Percentiles rank a stretch among this genome's conserved stretches.
These are phyloP conservation scores for Myotis myotis DNA, from an alignment of 2,797 vertebrate genomes.

Conservation along the genomic window DNA sequence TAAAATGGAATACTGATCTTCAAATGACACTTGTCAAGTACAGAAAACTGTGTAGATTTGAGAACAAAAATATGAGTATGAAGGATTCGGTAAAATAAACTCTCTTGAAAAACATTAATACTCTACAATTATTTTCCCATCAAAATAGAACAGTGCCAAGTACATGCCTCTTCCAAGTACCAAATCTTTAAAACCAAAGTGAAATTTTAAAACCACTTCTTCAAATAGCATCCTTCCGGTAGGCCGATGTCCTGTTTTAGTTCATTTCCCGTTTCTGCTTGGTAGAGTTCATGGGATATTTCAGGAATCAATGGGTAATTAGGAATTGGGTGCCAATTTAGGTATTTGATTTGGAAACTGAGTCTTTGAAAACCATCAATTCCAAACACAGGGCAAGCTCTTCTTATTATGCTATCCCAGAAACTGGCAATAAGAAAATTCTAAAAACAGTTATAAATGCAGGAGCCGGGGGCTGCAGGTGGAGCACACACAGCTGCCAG, in stretches of 20 bases:
- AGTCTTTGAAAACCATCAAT: conserved; percentile 67
- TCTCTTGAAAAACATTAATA: conserved; percentile 60
- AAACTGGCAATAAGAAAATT: conserved; percentile 42
- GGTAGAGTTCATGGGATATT: conserved; percentile 67
- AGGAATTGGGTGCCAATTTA: conserved; percentile 59
- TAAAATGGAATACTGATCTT: not conserved
- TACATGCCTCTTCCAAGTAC: conserved; percentile 51
- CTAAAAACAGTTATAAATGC: conserved; percentile 61
- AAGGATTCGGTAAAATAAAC: conserved; percentile 57
- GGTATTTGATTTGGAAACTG: conserved; percentile 76
- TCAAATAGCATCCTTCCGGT: conserved; percentile 66
- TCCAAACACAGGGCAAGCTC: conserved; percentile 57
- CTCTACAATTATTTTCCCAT: conserved; percentile 76
- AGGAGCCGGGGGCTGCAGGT: conserved; percentile 13
- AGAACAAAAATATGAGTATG: conserved; percentile 36
- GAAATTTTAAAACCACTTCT: conserved; percentile 62
- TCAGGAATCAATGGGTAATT: conserved; percentile 68
- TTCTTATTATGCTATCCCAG: conserved; percentile 48
- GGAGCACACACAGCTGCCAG: not conserved
- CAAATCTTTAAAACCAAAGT: conserved; percentile 65
- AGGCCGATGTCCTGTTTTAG: conserved; percentile 53
- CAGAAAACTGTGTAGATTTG: conserved; percentile 31
- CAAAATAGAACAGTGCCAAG: conserved; percentile 64
- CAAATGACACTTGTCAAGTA: not conserved
- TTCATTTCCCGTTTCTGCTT: conserved; percentile 67